Conservation (phyloP, 2,797 vertebrate genomes). For the Hypotaenidia philippensis region DNA sequence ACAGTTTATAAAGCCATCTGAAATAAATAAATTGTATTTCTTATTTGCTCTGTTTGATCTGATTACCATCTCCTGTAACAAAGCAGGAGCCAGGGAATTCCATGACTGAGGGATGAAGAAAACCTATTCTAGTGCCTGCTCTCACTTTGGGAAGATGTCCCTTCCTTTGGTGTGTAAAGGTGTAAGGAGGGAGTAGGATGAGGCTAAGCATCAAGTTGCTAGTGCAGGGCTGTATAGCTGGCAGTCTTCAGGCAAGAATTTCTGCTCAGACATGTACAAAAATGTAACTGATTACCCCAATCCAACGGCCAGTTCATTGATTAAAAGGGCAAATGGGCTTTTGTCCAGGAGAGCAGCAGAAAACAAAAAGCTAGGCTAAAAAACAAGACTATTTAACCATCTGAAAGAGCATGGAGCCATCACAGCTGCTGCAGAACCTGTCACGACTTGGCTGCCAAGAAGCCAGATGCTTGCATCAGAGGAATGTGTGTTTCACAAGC, state of each 20-base stretch:
- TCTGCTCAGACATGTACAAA: constrained; percentile 39
- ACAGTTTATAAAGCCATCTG: constrained; percentile 38
- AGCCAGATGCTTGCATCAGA: constrained; percentile 67
- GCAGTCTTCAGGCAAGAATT: background rate
- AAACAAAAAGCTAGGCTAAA: constrained; percentile 59
- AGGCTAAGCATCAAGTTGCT: background rate
- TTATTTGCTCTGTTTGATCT: constrained; percentile 6
- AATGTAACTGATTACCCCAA: constrained; percentile 29
- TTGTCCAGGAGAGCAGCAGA: constrained; percentile 48
- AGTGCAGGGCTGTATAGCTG: background rate
- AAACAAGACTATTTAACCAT: constrained; percentile 72
- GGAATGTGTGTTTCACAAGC: constrained; percentile 70
- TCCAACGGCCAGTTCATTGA: constrained; percentile 44
- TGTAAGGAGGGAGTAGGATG: background rate
- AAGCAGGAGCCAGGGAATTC: background rate
- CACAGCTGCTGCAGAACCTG: constrained; percentile 75
- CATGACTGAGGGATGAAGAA: background rate
- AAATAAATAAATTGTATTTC: constrained; percentile 46
- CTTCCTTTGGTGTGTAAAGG: background rate
- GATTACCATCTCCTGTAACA: background rate
- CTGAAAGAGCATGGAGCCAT: constrained; percentile 61
- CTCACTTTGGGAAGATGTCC: background rate
- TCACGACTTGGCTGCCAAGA: constrained; percentile 74
- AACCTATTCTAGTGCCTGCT: background rate
- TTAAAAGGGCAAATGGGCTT: constrained; percentile 65